These are phyloP conservation scores for Poecilus cupreus DNA, from an alignment of 2,888 invertebrate species.

Conservation along the genomic window DNA sequence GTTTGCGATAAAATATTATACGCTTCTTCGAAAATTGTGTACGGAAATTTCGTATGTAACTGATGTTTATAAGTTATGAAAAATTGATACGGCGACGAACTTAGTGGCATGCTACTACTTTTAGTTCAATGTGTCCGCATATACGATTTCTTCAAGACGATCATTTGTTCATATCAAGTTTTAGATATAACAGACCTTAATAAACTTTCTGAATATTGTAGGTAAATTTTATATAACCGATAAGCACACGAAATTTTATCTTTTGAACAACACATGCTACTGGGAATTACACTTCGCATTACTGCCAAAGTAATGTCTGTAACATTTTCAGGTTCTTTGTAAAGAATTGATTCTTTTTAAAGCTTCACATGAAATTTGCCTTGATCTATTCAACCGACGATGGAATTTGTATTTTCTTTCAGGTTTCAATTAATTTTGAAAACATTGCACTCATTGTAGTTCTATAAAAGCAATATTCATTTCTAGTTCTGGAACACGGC, in stretches of 20 bases:
- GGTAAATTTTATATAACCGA: constrained; percentile 83
- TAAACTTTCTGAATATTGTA: constrained; percentile 81
- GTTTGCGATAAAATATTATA: constrained; percentile 64
- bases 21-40: constrained; percentile 71
- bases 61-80: constrained; percentile 68
- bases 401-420: constrained; percentile 66
- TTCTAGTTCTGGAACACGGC: constrained; percentile 66
- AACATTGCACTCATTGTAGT: constrained; percentile 68
- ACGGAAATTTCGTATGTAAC: constrained; percentile 74
- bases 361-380: constrained; percentile 61
- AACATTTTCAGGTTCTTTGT: constrained; percentile 71
- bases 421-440: constrained; percentile 63
- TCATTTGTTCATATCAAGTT: constrained; percentile 77
- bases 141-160: constrained; percentile 74
- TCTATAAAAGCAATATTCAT: constrained; percentile 70
- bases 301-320: constrained; percentile 75
- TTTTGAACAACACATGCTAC: constrained; percentile 77
- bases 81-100: constrained; percentile 73
- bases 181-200: constrained; percentile 78
- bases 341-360: constrained; percentile 60
- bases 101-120: constrained; percentile 67
- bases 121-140: constrained; percentile 62
- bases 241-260: constrained; percentile 80
- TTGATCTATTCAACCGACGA: constrained; percentile 69
- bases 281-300: constrained; percentile 79